Percentiles rank a stretch among this genome's conserved stretches.
phyloP scores from a whole-genome alignment of 2,888 invertebrate genomes.

The Helobdella robusta region DNA sequence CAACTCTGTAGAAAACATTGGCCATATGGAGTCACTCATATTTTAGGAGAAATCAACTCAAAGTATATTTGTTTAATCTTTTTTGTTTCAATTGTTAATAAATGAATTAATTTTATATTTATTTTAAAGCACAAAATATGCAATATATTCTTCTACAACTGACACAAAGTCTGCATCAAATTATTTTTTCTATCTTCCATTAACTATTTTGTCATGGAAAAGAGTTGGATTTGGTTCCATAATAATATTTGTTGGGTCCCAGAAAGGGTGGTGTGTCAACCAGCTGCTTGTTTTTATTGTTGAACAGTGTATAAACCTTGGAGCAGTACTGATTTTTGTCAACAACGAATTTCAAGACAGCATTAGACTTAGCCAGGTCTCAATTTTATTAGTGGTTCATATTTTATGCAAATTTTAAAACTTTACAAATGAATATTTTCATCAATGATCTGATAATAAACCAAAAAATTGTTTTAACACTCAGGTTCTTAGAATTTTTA shows the following conservation, averaged over 20 bases:
- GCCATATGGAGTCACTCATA: too few species aligned
- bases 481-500: constrained; percentile 27
- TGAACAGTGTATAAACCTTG: background rate
- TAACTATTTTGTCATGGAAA: constrained; percentile 29
- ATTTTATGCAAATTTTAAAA: background rate
- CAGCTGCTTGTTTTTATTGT: constrained; percentile 21
- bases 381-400: background rate
- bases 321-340: constrained; percentile 24
- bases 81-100: background rate
- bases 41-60: background rate
- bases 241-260: constrained; percentile 26
- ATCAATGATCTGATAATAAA: background rate
- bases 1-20: too few species aligned
- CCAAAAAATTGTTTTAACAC: background rate
- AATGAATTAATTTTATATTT: background rate
- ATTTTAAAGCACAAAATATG: constrained; percentile 21
- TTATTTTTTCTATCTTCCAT: constrained; percentile 27
- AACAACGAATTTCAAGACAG: constrained; percentile 11
- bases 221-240: constrained; percentile 26
- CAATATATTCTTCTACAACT: constrained; percentile 29
- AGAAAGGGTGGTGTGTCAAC: constrained; percentile 22
- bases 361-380: constrained; percentile 28
- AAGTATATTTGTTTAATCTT: background rate
- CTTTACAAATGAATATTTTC: background rate
- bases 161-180: constrained; percentile 12